These are phyloP conservation scores for Nephrocerus scutellatus DNA, from an alignment of 2,888 invertebrate genomes.

Conservation along the genomic window DNA sequence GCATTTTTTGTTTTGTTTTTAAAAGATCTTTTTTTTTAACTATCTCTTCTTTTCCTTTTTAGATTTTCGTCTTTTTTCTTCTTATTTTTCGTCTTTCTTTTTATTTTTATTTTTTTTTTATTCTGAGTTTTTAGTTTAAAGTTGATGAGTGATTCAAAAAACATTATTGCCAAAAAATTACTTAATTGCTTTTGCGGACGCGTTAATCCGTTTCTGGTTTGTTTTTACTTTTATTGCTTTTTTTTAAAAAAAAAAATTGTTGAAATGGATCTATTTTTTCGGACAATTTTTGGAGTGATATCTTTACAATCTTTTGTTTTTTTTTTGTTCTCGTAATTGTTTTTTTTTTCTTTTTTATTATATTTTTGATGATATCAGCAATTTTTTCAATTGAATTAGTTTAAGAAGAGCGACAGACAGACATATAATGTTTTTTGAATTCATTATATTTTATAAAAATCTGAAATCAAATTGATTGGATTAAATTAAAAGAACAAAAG, in stretches of 20 bases:
- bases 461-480: conserved; percentile 47
- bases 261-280: no score
- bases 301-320: no score
- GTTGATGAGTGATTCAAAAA: conserved; percentile 43
- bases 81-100: conserved; percentile 21
- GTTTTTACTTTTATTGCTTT: conserved; percentile 19
- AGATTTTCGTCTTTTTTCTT: conserved; percentile 15
- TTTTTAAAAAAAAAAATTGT: no score
- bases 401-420: conserved; percentile 44
- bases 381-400: conserved; percentile 32
- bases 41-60: conserved; percentile 15
- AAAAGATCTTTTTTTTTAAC: conserved; percentile 16
- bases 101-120: conserved; percentile 18
- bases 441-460: conserved; percentile 44
- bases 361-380: no score
- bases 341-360: conserved; percentile 23
- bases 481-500: conserved; percentile 38
- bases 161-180: conserved; percentile 45
- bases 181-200: conserved; percentile 8
- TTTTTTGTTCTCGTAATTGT: conserved; percentile 17
- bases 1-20: conserved; percentile 23
- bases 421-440: conserved; percentile 49
- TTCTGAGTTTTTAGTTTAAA: conserved; percentile 18
- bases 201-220: conserved; percentile 9
- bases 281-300: no score